These are phyloP conservation scores for Pelvicachromis taeniatus DNA, from an alignment of 2,113 vertebrate genomes.

Conservation along the genomic window DNA sequence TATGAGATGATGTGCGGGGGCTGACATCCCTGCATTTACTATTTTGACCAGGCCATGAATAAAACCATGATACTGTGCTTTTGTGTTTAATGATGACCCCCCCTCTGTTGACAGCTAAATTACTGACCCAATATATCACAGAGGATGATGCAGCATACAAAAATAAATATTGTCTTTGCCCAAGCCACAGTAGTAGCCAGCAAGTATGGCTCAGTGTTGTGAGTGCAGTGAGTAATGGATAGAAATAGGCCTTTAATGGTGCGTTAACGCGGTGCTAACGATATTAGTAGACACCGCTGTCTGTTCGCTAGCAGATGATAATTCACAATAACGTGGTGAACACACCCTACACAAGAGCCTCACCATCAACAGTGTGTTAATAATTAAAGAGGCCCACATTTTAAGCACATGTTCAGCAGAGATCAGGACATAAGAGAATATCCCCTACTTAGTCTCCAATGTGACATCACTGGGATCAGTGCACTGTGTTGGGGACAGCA, in stretches of 20 bases:
- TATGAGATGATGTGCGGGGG: not conserved
- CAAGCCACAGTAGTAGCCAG: not conserved
- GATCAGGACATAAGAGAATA: too few relatives aligned
- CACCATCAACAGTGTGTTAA: not conserved
- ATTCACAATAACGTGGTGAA: not conserved
- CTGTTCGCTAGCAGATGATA: not conserved
- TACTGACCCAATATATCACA: not conserved
- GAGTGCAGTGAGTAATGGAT: not conserved
- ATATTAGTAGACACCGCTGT: not conserved
- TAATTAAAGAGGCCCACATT: not conserved
- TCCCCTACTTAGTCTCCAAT: not conserved
- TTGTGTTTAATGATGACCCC: too few relatives aligned
- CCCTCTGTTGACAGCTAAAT: not conserved
- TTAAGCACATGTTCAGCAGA: not conserved
- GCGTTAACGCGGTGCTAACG: not conserved
- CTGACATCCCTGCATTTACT: not conserved
- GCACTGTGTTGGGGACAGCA: not conserved
- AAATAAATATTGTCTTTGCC: slow-evolving; percentile 9
- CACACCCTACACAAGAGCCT: not conserved
- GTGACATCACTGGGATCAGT: not conserved
- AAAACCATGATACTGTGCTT: not conserved
- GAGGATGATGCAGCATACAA: slow-evolving; percentile 1
- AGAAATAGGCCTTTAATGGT: not conserved
- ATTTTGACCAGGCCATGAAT: not conserved
- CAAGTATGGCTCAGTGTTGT: not conserved